A percentile compares a stretch with the other conserved stretches of the same genome.
These are phyloP conservation scores for Acanthosoma haemorrhoidale DNA, from an alignment of 2,888 invertebrate genomes.

Conservation along the genomic window DNA sequence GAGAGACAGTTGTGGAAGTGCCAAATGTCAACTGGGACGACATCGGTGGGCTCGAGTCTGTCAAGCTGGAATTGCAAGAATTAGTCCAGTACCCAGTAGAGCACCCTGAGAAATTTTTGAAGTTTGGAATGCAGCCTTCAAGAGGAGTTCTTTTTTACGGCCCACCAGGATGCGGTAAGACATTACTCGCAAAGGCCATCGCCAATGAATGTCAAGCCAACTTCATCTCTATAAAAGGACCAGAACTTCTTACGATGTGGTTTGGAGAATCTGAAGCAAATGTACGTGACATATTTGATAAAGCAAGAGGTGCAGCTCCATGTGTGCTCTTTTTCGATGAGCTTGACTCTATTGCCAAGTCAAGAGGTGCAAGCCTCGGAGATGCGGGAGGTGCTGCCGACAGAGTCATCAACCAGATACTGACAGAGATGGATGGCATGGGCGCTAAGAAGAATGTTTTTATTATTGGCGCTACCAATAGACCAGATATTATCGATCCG, in stretches of 20 bases:
- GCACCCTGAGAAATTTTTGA: constrained; percentile 98
- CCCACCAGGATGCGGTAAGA: constrained; percentile 96
- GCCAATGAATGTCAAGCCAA: constrained; percentile 99
- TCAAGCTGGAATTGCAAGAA: constrained; percentile 94
- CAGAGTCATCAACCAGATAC: constrained; percentile 97
- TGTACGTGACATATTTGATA: constrained; percentile 98
- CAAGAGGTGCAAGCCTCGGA: constrained; percentile 92
- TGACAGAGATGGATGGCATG: constrained; percentile 99
- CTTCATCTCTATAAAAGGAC: constrained; percentile 98
- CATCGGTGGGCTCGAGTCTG: constrained; percentile 91
- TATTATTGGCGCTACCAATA: constrained; percentile 94
- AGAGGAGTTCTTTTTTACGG: constrained; percentile 98
- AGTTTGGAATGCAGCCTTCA: constrained; percentile 99
- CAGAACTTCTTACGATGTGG: constrained; percentile 99
- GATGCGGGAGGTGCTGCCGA: constrained; percentile 99
- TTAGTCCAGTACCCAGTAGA: constrained; percentile 96
- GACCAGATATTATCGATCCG: constrained; percentile 96
- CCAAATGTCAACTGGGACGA: constrained; percentile 96
- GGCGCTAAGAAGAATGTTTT: constrained; percentile 99
- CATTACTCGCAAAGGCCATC: constrained; percentile 89
- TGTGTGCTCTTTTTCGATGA: constrained; percentile 99
- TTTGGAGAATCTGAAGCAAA: constrained; percentile 99
- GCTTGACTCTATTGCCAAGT: constrained; percentile 98
- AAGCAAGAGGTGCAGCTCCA: constrained; percentile 97
- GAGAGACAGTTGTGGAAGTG: constrained; percentile 98